Percentiles rank a stretch among this genome's conserved stretches.
These are phyloP conservation scores for Microcebus lehilahytsara DNA, from an alignment of 2,113 vertebrate species.

Conservation along the genomic window DNA sequence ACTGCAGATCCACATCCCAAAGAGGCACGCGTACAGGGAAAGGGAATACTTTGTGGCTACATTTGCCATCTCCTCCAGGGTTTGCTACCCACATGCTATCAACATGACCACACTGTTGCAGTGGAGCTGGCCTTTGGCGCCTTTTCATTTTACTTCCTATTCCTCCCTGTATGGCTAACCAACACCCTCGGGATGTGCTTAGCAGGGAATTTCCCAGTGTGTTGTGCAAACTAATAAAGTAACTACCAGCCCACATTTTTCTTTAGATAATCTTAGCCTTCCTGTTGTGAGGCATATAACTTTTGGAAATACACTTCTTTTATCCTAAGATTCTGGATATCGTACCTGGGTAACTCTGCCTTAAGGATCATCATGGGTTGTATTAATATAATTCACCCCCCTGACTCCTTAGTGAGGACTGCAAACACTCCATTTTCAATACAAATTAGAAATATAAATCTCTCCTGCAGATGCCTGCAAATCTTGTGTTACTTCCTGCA, in stretches of 20 bases:
- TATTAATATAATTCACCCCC: neutral
- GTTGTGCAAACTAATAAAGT: neutral
- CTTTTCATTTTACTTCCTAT: neutral
- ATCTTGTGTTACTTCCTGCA: neutral
- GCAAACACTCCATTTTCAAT: neutral
- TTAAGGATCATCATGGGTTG: neutral
- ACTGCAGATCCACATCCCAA: neutral
- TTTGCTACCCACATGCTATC: accelerated
- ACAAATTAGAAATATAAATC: neutral
- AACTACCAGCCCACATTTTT: neutral
- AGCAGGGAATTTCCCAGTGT: neutral
- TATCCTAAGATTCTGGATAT: neutral
- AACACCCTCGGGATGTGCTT: neutral
- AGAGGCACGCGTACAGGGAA: too few relatives aligned
- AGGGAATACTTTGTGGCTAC: too few relatives aligned
- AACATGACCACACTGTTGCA: accelerated
- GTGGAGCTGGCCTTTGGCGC: too few relatives aligned
- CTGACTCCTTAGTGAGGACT: neutral
- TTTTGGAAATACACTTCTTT: neutral
- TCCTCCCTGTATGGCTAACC: neutral
- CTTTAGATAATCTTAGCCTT: neutral
- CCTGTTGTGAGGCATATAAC: neutral
- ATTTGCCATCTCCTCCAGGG: too few relatives aligned
- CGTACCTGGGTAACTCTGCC: neutral
- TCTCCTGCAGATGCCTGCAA: neutral